phyloP scores from a whole-genome alignment of 53 echinoderm and acorn worm species.

The Astropecten irregularis region DNA sequence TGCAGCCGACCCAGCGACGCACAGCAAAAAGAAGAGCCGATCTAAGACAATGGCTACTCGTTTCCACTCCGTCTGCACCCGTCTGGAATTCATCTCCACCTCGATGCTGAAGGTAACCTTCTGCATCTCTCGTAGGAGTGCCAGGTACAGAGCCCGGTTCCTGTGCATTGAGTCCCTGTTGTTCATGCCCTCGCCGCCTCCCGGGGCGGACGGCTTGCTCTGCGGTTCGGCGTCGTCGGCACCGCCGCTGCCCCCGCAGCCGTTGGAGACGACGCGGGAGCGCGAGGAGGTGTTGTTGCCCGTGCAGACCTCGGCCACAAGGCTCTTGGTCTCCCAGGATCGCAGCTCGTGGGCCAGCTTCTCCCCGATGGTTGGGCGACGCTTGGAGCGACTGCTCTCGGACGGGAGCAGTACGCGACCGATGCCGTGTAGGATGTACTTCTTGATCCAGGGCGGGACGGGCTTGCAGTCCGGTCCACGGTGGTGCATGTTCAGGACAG shows the following conservation, averaged over 20 bases:
- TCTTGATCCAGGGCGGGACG: constrained; percentile 91
- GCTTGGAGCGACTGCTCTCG: constrained; percentile 56
- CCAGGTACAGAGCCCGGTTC: constrained; percentile 64
- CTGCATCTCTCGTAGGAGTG: constrained; percentile 77
- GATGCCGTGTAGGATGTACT: constrained; percentile 69
- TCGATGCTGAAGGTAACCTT: constrained; percentile 79
- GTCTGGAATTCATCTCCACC: constrained; percentile 67
- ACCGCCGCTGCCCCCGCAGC: constrained; percentile 18
- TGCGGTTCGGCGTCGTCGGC: constrained; percentile 19
- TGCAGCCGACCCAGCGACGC: constrained; percentile 69
- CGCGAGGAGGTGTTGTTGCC: constrained; percentile 28
- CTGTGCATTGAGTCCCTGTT: constrained; percentile 40
- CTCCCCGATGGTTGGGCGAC: constrained; percentile 72
- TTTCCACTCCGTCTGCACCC: constrained; percentile 87
- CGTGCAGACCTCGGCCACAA: constrained; percentile 47
- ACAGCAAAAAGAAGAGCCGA: constrained; percentile 82
- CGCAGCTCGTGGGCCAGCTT: constrained; percentile 74
- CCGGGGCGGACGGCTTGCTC: neutral
- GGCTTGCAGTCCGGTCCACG: constrained; percentile 82
- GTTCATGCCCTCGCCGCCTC: neutral
- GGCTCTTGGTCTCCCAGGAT: constrained; percentile 83
- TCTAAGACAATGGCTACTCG: constrained; percentile 91
- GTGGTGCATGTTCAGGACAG: constrained; percentile 90
- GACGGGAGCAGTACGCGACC: constrained; percentile 68
- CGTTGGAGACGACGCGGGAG: constrained; percentile 15